Percentiles rank a stretch among this genome's conserved stretches.
phyloP scores from a whole-genome alignment of 2,113 vertebrate genomes.

The Saccopteryx bilineata region DNA sequence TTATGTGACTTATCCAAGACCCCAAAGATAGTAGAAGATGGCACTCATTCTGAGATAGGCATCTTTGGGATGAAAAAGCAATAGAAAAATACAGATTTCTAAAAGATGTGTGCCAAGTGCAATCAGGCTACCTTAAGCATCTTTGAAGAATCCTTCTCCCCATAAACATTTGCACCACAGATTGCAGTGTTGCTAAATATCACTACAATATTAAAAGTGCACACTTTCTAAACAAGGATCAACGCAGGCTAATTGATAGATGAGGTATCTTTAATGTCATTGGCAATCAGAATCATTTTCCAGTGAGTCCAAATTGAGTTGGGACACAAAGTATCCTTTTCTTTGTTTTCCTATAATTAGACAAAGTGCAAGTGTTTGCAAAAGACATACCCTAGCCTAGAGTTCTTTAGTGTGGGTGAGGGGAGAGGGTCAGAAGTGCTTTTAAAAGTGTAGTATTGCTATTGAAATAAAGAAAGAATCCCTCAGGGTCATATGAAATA shows the following conservation, averaged over 20 bases:
- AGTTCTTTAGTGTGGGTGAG: neutral
- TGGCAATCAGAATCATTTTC: constrained; percentile 2
- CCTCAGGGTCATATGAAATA: neutral
- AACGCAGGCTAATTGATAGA: constrained; percentile 38
- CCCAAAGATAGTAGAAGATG: neutral
- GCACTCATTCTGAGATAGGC: neutral
- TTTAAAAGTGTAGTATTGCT: neutral
- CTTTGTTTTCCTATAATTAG: constrained; percentile 28
- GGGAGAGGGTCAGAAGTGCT: neutral
- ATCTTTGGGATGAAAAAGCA: constrained; percentile 45
- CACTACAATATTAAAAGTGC: constrained; percentile 60
- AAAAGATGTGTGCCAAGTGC: neutral
- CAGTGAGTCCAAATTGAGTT: neutral
- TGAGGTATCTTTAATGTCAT: neutral
- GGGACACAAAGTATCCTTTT: neutral
- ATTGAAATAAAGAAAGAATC: constrained; percentile 1
- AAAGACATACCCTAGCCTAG: neutral
- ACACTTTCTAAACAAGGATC: constrained; percentile 59
- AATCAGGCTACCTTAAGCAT: constrained; percentile 22
- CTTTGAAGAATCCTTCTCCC: neutral
- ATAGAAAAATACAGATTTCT: constrained; percentile 47
- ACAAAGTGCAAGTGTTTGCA: neutral
- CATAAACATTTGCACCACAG: constrained; percentile 50
- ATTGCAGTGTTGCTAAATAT: constrained; percentile 63
- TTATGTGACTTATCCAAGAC: neutral